Evolutionary conservation across 2,797 vertebrate species (phyloP), one percentile per base, ranked within the genome.

Genomic region (Sandelia bainsii): DNA sequence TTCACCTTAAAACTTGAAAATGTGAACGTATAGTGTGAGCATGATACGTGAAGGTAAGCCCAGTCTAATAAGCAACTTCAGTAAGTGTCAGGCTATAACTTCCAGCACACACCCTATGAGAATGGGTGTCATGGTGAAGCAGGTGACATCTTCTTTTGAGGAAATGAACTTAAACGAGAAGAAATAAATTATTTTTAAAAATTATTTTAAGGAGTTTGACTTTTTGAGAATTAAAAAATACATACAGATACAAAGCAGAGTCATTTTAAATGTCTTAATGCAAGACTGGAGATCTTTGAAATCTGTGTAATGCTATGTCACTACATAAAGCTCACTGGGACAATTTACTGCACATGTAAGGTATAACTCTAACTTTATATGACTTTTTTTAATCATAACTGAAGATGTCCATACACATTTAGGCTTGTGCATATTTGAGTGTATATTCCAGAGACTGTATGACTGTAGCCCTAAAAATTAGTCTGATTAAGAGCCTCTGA

Each of bases 401-500:
- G 27, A n/a, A 39, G 17, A 40, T 17, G 1, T 32, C 10, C 19
- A 7, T n/a, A 42, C 42, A 29, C n/a, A 34, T 71, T 58, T 34
- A 51, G 52, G n/a, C 42, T 59, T 67, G 34, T 45, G 57, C 22
- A 61, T 32, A 70, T 67, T 49, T 2, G 9, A 13, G 50, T 1
- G 37, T 13, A 37, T 57, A 44, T 16, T 70, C 3, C 3, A 3
- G 27, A 19, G 13, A 11, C 25, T 8, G 14, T 54, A 20, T 61
- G 51, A 49, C 6, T 34, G 49, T 20, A 50, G 50, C 67, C 44
- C 40, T 39, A 49, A 25, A 56, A 59, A 9, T 12, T 5, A 62
- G 59, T 39, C 51, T 20, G 44, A 34, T 27, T 9, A 0, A 40
- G 9, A 42, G 17, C n/a, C 27, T 22, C 37, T 37, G 70, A 46